These are phyloP conservation scores for Reinhardtius hippoglossoides DNA, from an alignment of 2,113 vertebrate genomes.

Conservation along the genomic window DNA sequence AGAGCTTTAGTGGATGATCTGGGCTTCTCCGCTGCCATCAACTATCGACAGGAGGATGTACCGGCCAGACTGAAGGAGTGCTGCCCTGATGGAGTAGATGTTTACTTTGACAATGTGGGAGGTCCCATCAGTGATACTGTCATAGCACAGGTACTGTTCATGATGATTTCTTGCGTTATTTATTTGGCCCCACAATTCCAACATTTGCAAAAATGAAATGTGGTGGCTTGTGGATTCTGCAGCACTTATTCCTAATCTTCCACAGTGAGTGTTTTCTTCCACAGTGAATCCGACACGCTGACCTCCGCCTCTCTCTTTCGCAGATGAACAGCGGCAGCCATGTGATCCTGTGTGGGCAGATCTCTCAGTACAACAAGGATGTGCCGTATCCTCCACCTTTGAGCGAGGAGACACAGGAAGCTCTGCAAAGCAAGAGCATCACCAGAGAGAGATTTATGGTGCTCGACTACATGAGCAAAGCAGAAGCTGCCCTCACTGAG, in stretches of 20 bases:
- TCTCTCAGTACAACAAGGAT: constrained; percentile 97
- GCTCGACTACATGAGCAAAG: constrained; percentile 88
- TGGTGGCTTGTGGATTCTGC: not conserved
- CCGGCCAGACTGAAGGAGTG: constrained; percentile 80
- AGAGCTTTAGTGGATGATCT: constrained; percentile 87
- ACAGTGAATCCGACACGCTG: not conserved
- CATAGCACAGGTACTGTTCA: constrained; percentile 81
- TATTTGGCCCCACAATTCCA: no score
- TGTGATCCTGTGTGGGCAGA: constrained; percentile 94
- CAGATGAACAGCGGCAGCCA: constrained; percentile 92
- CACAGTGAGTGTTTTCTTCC: no score
- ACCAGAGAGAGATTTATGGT: constrained; percentile 92
- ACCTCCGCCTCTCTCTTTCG: not conserved
- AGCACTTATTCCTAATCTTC: not conserved
- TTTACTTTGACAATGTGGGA: constrained; percentile 98
- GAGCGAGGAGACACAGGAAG: constrained; percentile 79
- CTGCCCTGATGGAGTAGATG: constrained; percentile 90
- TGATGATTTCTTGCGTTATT: not conserved
- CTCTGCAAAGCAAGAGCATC: constrained; percentile 84
- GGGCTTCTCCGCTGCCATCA: constrained; percentile 90
- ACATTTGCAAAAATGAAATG: not conserved
- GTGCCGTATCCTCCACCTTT: constrained; percentile 93
- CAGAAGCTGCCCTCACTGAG: constrained; percentile 83
- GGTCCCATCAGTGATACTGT: constrained; percentile 91
- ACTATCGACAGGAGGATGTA: constrained; percentile 88